A percentile compares a stretch with the other conserved stretches of the same genome.
Conservation (phyloP, 1,140 invertebrate species). For the Hyphantria cunea region DNA sequence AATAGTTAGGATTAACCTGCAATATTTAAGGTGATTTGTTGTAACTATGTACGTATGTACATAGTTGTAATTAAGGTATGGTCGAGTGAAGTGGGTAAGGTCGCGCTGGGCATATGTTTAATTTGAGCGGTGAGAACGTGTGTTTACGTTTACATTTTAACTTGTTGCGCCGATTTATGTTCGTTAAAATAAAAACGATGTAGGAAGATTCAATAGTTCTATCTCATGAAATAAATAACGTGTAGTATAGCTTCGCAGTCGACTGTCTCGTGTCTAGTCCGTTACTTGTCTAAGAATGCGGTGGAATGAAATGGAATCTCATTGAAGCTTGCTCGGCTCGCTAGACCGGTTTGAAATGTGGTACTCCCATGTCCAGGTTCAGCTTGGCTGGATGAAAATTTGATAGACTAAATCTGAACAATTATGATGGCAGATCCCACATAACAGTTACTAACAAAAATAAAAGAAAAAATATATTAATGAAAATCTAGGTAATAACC, state of each 20-base stretch:
- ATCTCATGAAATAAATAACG: slow-evolving; percentile 23
- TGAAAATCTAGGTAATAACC: background rate
- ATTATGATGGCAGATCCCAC: slow-evolving; percentile 39
- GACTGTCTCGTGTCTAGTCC: slow-evolving; percentile 57
- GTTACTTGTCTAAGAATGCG: slow-evolving; percentile 77
- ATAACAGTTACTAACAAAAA: slow-evolving; percentile 18
- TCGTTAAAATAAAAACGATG: slow-evolving; percentile 30
- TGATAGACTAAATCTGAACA: slow-evolving; percentile 58
- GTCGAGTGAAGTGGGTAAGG: slow-evolving; percentile 49
- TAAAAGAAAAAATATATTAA: no score
- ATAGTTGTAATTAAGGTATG: slow-evolving; percentile 43
- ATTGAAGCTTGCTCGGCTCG: slow-evolving; percentile 63
- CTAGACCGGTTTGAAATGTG: slow-evolving; percentile 65
- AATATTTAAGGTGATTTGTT: slow-evolving; percentile 18
- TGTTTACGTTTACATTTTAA: slow-evolving; percentile 43
- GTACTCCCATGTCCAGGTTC: slow-evolving; percentile 51
- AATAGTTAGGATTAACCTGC: background rate
- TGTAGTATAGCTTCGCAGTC: slow-evolving; percentile 35
- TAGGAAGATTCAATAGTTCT: slow-evolving; percentile 18
- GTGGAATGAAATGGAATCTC: slow-evolving; percentile 78
- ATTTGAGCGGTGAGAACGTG: slow-evolving; percentile 21
- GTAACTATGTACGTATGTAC: slow-evolving; percentile 33
- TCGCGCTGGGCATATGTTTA: slow-evolving; percentile 45
- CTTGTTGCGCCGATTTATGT: slow-evolving; percentile 34
- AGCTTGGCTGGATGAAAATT: slow-evolving; percentile 65